phyloP scores from a whole-genome alignment of 2,797 vertebrate genomes.

The Poecilia gillii region DNA sequence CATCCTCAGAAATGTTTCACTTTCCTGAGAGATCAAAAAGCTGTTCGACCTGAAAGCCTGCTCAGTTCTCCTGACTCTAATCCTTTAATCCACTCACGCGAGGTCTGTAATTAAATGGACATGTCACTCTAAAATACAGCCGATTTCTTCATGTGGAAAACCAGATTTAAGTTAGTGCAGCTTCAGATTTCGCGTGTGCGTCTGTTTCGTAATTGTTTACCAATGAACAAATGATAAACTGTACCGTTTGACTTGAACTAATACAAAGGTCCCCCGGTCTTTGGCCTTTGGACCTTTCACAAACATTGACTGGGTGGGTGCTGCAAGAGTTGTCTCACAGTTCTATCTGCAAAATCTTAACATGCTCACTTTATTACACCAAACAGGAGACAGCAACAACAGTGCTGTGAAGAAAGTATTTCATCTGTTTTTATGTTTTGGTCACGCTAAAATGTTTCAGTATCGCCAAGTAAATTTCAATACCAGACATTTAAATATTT shows the following conservation, averaged over 20 bases:
- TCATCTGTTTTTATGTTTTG: neutral
- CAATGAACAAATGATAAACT: constrained; percentile 50
- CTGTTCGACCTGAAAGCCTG: constrained; percentile 23
- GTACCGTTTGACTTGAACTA: constrained; percentile 31
- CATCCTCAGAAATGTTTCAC: constrained; percentile 9
- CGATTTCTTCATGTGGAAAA: constrained; percentile 12
- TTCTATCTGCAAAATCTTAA: constrained; percentile 15
- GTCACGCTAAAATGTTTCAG: neutral
- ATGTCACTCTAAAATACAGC: constrained; percentile 34
- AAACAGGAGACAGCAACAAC: neutral
- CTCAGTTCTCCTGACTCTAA: constrained; percentile 46
- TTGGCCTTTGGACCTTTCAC: constrained; percentile 69
- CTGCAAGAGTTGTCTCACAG: constrained; percentile 30
- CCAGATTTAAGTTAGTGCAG: constrained; percentile 5
- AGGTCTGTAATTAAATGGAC: constrained; percentile 53
- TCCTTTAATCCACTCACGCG: constrained; percentile 60
- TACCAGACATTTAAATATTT: neutral
- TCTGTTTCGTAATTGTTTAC: constrained; percentile 39
- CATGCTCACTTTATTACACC: neutral
- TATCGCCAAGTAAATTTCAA: neutral
- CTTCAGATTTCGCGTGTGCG: neutral
- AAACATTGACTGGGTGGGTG: constrained; percentile 41
- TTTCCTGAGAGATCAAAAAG: constrained; percentile 33
- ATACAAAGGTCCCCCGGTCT: constrained; percentile 28
- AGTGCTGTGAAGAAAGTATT: neutral